A percentile compares a stretch with the other conserved stretches of the same genome.
These are phyloP conservation scores for Paramisgurnus dabryanus DNA, from an alignment of 2,113 vertebrate genomes.

Conservation along the genomic window DNA sequence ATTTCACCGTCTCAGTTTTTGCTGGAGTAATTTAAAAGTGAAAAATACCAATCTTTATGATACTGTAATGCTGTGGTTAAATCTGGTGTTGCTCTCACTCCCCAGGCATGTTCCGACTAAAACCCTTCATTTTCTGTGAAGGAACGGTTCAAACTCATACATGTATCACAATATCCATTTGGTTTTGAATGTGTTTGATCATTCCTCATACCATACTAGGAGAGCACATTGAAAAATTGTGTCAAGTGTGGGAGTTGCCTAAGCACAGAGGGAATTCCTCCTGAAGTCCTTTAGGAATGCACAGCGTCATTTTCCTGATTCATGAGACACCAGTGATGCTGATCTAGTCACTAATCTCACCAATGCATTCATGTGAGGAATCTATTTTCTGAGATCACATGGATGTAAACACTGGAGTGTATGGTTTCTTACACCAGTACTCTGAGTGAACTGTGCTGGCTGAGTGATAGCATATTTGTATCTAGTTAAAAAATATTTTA, in stretches of 20 bases:
- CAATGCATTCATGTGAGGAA: slow-evolving; percentile 21
- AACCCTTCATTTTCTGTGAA: not conserved
- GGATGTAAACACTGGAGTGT: not conserved
- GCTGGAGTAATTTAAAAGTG: slow-evolving; percentile 41
- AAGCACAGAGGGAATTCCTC: slow-evolving; percentile 50
- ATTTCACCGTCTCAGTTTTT: no score
- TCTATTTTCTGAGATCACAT: slow-evolving; percentile 32
- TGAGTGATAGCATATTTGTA: slow-evolving; percentile 19
- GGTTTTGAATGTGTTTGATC: slow-evolving; percentile 14
- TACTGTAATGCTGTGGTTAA: slow-evolving; percentile 3
- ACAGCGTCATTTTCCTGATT: slow-evolving; percentile 34
- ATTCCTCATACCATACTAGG: slow-evolving; percentile 53
- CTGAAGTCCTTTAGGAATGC: slow-evolving; percentile 40
- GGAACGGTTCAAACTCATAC: slow-evolving; percentile 38
- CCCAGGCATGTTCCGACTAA: slow-evolving; percentile 34
- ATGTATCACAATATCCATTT: slow-evolving; percentile 25
- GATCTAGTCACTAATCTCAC: not conserved
- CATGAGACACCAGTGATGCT: slow-evolving; percentile 11
- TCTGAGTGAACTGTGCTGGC: slow-evolving; percentile 29
- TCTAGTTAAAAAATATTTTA: not conserved
- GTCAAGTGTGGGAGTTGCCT: slow-evolving; percentile 30
- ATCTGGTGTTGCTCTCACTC: slow-evolving; percentile 32
- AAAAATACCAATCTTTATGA: slow-evolving; percentile 14
- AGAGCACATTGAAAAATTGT: slow-evolving; percentile 24
- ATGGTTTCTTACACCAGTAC: not conserved